phyloP scores from a whole-genome alignment of 2,888 invertebrate genomes.

The Netelia virgata region DNA sequence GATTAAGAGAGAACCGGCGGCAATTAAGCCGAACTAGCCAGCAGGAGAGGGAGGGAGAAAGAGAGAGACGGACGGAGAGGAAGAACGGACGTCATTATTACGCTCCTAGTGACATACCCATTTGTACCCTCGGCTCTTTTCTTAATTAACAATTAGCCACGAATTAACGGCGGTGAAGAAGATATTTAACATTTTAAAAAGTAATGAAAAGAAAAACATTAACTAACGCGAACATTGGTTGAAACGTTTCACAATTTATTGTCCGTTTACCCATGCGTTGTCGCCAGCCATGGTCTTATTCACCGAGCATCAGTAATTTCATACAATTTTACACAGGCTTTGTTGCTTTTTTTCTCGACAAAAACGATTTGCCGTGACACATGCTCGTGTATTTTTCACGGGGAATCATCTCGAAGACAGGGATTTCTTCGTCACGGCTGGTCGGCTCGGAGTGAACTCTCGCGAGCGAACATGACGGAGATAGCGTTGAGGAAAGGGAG shows the following conservation, averaged over 20 bases:
- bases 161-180: not conserved
- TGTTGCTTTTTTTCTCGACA: not conserved
- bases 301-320: not conserved
- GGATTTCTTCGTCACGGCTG: slow-evolving; percentile 38
- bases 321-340: not conserved
- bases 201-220: not conserved
- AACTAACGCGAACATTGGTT: not conserved
- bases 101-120: slow-evolving; percentile 8
- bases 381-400: slow-evolving; percentile 5
- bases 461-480: slow-evolving; percentile 22
- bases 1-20: slow-evolving; percentile 75
- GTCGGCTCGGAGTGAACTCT: slow-evolving; percentile 43
- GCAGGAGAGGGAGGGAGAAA: not conserved
- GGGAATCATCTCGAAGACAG: slow-evolving; percentile 22
- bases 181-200: not conserved
- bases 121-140: not conserved
- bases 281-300: not conserved
- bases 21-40: slow-evolving; percentile 73
- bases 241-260: not conserved
- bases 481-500: slow-evolving; percentile 8
- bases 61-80: not conserved
- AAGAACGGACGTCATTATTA: slow-evolving; percentile 30
- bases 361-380: not conserved
- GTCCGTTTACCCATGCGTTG: not conserved
- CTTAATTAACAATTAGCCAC: slow-evolving; percentile 27